Evolutionary conservation across 2,113 vertebrate genomes (phyloP).

Genomic region (Mustelus asterias): DNA sequence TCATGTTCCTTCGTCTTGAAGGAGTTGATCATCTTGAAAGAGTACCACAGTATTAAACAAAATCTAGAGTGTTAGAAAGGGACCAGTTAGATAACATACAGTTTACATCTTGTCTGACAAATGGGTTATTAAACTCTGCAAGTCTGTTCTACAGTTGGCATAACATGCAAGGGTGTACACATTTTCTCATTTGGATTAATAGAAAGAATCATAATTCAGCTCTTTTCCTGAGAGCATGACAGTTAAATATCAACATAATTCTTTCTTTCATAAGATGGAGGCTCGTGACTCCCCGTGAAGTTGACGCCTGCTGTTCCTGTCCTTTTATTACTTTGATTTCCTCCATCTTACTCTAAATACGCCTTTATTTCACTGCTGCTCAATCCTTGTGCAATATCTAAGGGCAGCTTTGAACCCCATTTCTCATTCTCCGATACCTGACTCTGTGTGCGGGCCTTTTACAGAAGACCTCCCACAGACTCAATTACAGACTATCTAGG

Average conservation of each 20-base stretch:
- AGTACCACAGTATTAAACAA: conserved; percentile 32
- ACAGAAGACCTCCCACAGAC: not conserved
- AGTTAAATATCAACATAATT: conserved; percentile 30
- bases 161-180: conserved; percentile 16
- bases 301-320: conserved; percentile 15
- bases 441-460: not conserved
- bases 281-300: not conserved
- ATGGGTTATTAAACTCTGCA: conserved; percentile 16
- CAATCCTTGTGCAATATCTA: not conserved
- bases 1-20: conserved; percentile 34
- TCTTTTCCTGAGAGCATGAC: conserved; percentile 3
- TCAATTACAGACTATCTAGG: not conserved
- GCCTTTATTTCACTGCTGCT: not conserved
- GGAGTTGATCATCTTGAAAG: conserved; percentile 30
- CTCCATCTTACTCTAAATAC: not conserved
- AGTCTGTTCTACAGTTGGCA: not conserved
- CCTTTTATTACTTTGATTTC: conserved; percentile 14
- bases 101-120: conserved; percentile 19
- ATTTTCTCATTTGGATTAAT: not conserved
- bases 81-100: conserved; percentile 28
- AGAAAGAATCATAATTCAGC: conserved; percentile 7
- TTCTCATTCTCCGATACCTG: not conserved
- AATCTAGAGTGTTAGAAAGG: conserved; percentile 34
- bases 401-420: not conserved
- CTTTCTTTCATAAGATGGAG: not conserved